Evolutionary conservation across 2,797 vertebrate species (phyloP).

Genomic region (Coregonus ussuriensis): DNA sequence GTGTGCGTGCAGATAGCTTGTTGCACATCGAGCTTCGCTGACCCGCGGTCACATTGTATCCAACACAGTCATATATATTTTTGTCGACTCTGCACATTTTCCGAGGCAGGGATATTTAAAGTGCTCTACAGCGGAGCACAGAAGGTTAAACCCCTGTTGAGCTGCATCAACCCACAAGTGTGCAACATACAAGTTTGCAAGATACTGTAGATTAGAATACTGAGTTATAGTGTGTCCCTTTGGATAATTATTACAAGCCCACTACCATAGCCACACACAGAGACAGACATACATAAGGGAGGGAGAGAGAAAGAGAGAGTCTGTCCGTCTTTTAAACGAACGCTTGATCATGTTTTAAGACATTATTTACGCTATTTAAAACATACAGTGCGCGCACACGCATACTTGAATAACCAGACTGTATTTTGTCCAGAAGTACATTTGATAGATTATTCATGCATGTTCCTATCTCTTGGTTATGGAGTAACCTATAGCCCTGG

Average conservation of each 20-base stretch:
- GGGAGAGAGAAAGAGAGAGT: neutral
- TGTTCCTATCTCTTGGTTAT: neutral
- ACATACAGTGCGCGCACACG: constrained; percentile 32
- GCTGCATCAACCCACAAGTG: constrained; percentile 68
- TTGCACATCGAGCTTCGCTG: constrained; percentile 11
- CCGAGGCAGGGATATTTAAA: constrained; percentile 55
- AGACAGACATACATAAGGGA: neutral
- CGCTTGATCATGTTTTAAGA: constrained; percentile 63
- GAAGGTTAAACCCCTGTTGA: constrained; percentile 33
- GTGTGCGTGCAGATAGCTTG: neutral
- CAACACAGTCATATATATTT: constrained; percentile 54
- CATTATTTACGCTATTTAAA: constrained; percentile 68
- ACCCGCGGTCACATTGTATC: constrained; percentile 36
- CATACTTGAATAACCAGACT: constrained; percentile 43
- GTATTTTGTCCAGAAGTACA: constrained; percentile 47
- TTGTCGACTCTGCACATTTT: constrained; percentile 81
- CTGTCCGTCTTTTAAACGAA: constrained; percentile 27
- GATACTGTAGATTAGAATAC: neutral
- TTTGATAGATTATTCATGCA: constrained; percentile 61
- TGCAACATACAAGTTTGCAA: constrained; percentile 46
- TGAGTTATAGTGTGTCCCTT: neutral
- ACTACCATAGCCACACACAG: neutral
- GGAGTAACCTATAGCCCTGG: neutral
- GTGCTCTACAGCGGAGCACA: constrained; percentile 65
- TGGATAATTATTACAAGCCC: neutral